These are phyloP conservation scores for Aporophyla lueneburgensis DNA, from an alignment of 2,888 invertebrate genomes.

Conservation along the genomic window DNA sequence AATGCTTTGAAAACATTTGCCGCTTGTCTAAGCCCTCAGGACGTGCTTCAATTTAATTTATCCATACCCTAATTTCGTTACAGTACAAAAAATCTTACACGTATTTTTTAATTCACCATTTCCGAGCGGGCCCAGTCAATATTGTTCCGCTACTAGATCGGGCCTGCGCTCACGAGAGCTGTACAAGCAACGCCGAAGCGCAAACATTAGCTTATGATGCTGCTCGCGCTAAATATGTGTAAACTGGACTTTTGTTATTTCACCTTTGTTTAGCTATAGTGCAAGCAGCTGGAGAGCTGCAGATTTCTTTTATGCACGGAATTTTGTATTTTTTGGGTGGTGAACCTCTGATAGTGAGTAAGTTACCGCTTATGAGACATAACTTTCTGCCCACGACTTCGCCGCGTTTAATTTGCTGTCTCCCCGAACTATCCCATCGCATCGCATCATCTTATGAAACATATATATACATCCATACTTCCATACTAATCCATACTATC, in stretches of 20 bases:
- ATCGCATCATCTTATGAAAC: too few relatives aligned
- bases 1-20: background rate
- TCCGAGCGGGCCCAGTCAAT: slow-evolving; percentile 64
- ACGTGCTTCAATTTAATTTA: slow-evolving; percentile 18
- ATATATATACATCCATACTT: too few relatives aligned
- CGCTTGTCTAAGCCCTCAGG: background rate
- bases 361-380: background rate
- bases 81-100: slow-evolving; percentile 32
- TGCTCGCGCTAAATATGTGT: slow-evolving; percentile 51
- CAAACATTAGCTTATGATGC: slow-evolving; percentile 72
- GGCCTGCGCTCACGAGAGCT: slow-evolving; percentile 67
- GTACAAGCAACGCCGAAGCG: slow-evolving; percentile 70
- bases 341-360: background rate
- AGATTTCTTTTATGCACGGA: background rate
- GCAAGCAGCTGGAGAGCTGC: background rate
- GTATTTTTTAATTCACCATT: slow-evolving; percentile 49
- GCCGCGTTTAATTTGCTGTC: too few relatives aligned
- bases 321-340: background rate
- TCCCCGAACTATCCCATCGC: too few relatives aligned
- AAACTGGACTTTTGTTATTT: slow-evolving; percentile 43
- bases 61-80: background rate
- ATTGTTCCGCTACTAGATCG: slow-evolving; percentile 72
- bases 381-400: too few relatives aligned
- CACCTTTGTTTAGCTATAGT: slow-evolving; percentile 4
- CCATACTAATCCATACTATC: too few relatives aligned